A percentile compares a stretch with the other conserved stretches of the same genome.
phyloP scores from a whole-genome alignment of 2,888 invertebrate species.

The Drosophila tripunctata region DNA sequence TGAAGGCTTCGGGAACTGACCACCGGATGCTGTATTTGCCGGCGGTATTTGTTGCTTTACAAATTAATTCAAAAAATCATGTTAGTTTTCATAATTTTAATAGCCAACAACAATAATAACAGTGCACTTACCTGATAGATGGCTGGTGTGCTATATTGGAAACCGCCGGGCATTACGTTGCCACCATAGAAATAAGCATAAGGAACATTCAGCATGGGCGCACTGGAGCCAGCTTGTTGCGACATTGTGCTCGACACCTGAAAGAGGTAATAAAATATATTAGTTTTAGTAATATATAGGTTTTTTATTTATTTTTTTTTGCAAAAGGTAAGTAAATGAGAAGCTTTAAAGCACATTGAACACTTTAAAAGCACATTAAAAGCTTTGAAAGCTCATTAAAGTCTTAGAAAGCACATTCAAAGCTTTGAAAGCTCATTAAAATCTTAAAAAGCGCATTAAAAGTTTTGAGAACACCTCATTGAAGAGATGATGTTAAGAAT shows the following conservation, averaged over 20 bases:
- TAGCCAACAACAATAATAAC: too few relatives aligned
- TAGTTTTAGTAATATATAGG: background rate
- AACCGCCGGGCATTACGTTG: conserved; percentile 88
- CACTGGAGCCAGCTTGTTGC: conserved; percentile 86
- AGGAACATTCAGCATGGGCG: conserved; percentile 84
- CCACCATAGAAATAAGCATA: conserved; percentile 88
- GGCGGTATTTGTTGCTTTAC: conserved; percentile 88
- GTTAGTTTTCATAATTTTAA: too few relatives aligned
- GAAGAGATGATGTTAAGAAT: too few relatives aligned
- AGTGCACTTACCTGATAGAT: conserved; percentile 86
- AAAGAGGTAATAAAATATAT: background rate
- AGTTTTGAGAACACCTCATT: too few relatives aligned
- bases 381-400: too few relatives aligned
- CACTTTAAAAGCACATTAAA: too few relatives aligned
- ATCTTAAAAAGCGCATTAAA: too few relatives aligned
- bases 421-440: too few relatives aligned
- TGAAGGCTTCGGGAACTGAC: conserved; percentile 89
- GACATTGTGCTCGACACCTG: conserved; percentile 90
- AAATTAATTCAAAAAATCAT: too few relatives aligned
- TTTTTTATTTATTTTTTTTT: too few relatives aligned
- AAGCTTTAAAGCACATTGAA: background rate
- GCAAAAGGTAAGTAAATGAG: too few relatives aligned
- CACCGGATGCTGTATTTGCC: conserved; percentile 89
- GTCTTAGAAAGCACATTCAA: too few relatives aligned
- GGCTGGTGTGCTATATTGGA: conserved; percentile 89